Conservation (phyloP, 2,888 invertebrate species). For the Himalopsyche japonica region DNA sequence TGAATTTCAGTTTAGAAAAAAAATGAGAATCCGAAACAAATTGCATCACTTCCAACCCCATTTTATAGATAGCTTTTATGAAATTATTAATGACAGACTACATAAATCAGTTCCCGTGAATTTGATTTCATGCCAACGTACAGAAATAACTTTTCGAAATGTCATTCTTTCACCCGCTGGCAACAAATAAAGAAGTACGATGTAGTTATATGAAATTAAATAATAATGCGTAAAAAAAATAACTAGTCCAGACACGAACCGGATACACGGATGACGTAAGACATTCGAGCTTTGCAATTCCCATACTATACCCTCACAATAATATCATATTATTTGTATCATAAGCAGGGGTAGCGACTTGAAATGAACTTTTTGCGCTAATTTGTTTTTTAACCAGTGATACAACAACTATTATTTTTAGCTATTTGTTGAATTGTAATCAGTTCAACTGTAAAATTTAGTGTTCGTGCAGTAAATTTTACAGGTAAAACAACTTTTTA, state of each 20-base stretch:
- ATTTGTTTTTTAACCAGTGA: no score
- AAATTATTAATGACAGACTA: background rate
- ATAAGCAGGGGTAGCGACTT: background rate
- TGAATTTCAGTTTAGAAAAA: no score
- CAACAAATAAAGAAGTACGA: background rate
- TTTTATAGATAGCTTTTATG: background rate
- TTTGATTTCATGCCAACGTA: background rate
- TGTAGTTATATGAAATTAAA: background rate
- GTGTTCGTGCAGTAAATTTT: no score
- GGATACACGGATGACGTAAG: constrained; percentile 25
- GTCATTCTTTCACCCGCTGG: background rate
- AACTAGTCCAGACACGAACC: constrained; percentile 9
- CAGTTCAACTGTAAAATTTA: no score
- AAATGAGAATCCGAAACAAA: no score
- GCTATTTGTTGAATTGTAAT: no score
- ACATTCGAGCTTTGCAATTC: constrained; percentile 13
- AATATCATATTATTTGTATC: background rate
- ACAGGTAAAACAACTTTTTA: no score
- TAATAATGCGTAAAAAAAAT: background rate
- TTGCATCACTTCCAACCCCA: background rate
- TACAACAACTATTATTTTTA: no score
- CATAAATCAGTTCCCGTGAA: background rate
- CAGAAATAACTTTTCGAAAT: background rate
- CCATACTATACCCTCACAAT: constrained; percentile 4
- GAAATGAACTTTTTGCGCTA: no score